These are phyloP conservation scores for Moxostoma hubbsi DNA, from an alignment of 2,797 vertebrate genomes.

Conservation along the genomic window DNA sequence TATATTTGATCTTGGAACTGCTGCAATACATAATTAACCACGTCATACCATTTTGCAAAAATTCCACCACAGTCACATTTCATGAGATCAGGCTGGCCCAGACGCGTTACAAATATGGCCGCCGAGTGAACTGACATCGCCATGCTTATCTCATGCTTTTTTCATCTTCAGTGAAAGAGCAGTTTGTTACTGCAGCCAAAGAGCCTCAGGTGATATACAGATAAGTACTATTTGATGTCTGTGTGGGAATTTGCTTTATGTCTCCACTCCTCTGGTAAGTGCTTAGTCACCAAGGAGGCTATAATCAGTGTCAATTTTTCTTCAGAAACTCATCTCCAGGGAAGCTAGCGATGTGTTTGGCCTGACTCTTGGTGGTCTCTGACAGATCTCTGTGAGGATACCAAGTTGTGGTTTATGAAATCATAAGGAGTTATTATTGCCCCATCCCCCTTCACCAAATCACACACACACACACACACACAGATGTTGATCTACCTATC, in stretches of 20 bases:
- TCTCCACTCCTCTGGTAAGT: neutral
- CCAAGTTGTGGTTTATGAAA: neutral
- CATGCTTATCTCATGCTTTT: neutral
- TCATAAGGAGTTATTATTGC: neutral
- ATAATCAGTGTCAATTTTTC: conserved; percentile 12
- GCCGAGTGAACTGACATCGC: neutral
- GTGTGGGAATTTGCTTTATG: neutral
- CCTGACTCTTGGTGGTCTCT: conserved; percentile 8
- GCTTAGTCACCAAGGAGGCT: conserved; percentile 5
- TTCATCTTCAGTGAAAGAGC: neutral
- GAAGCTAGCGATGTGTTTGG: neutral
- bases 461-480: no score
- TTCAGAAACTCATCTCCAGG: conserved; percentile 10
- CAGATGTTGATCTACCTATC: no score
- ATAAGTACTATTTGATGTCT: neutral
- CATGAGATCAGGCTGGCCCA: no score
- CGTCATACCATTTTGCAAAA: no score
- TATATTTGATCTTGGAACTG: no score
- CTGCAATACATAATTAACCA: no score
- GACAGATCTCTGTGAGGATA: neutral
- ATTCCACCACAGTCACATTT: no score
- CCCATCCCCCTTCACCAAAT: no score
- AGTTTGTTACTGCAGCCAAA: neutral
- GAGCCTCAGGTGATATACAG: conserved; percentile 9
- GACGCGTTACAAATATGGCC: no score